phyloP scores from a whole-genome alignment of 2,113 vertebrate species.

The Charadrius vociferus region DNA sequence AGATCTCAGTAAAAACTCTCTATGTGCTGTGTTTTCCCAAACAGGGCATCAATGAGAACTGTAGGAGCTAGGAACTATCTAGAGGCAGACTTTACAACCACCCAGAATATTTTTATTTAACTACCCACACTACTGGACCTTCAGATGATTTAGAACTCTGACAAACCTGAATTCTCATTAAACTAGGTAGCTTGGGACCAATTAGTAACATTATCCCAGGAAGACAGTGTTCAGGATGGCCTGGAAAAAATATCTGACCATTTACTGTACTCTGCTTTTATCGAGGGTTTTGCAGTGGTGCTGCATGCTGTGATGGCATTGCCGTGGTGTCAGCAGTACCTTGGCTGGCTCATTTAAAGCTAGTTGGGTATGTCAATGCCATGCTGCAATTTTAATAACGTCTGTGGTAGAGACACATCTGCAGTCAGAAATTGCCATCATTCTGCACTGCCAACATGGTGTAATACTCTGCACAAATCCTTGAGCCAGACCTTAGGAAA shows the following conservation, averaged over 20 bases:
- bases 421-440: background rate
- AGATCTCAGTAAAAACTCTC: background rate
- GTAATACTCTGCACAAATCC: background rate
- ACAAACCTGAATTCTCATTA: background rate
- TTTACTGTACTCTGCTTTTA: background rate
- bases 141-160: background rate
- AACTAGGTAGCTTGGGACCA: background rate
- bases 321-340: background rate
- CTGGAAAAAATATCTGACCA: background rate
- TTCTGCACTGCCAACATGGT: background rate
- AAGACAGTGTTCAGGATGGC: background rate
- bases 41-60: background rate
- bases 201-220: background rate
- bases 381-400: background rate
- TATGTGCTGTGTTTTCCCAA: background rate
- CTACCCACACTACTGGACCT: background rate
- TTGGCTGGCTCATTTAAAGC: background rate
- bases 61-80: background rate
- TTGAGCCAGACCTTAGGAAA: slow-evolving; percentile 11
- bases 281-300: background rate
- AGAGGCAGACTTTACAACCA: background rate
- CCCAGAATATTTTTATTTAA: background rate
- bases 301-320: background rate
- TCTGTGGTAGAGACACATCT: background rate
- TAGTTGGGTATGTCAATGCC: background rate